Evolutionary conservation across 2,888 invertebrate genomes (phyloP), one percentile per base, ranked within the genome.

Genomic region (Empis livida): DNA sequence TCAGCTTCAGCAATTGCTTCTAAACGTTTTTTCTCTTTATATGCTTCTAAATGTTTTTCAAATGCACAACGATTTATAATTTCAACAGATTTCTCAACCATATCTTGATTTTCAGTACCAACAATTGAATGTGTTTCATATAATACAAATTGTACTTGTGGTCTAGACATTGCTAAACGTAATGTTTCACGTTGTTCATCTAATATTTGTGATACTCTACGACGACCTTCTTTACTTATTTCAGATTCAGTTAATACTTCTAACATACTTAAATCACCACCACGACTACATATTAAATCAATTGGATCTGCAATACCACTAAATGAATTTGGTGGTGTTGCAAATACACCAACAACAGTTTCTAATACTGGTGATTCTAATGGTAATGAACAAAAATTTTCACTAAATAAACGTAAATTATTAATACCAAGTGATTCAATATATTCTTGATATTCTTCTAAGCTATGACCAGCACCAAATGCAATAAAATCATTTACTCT

Each of bases 41-140:
- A 63, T 0, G 57, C 56, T 49, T 77, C 66, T 0, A 76, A 70
- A 61, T 86, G 84, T 51, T 83, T 78, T 44, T 84, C 78, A 37
- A 78, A 71, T 0, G 86, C 84, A 52, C 80, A 68, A 42, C 76
- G 72, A 59, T 89, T 89, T 1, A 84, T 79, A 56, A 82, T 79
- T 0, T 79, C 73, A 1, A 86, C 73, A 0, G 81, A 79, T 39
- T 77, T 73, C 1, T 75, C 69, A 15, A 85, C 78, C 78, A 88
- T 85, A 20, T 78, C 79, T 39, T 74, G 73, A 54, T 89, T 89
- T 65, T 89, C 89, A 1, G 80, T 77, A 32, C 77, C 77, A 39
- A 87, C 68, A 44, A 83, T 77, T 0, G 87, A 87, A 67, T 89
- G 87, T 0, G 86, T 87, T 62, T 87, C 86, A 58, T 89, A 89